Evolutionary conservation across 1,140 invertebrate genomes (phyloP).

Genomic region (Acromyrmex echinatior): DNA sequence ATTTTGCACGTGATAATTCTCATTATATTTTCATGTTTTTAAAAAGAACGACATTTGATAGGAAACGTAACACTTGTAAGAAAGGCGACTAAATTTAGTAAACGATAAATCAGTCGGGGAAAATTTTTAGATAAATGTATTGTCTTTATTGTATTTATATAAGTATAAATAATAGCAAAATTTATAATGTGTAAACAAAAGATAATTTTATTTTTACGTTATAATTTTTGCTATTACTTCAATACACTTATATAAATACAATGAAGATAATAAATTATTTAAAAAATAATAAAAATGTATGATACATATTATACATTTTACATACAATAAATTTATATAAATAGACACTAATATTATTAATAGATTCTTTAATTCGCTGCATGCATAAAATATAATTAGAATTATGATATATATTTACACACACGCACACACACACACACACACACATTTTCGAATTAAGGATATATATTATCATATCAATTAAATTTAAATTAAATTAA

Average conservation of each 20-base stretch:
- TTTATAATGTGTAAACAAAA: no score
- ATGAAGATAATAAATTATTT: neutral
- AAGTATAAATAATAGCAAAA: no score
- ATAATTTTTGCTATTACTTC: neutral
- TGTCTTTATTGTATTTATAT: no score
- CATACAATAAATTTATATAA: neutral
- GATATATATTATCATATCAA: neutral
- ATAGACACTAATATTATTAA: neutral
- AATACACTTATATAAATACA: neutral
- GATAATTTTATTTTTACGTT: neutral
- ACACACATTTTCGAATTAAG: neutral
- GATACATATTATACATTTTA: neutral
- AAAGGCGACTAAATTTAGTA: neutral
- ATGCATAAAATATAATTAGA: conserved; percentile 3
- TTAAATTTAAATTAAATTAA: conserved; percentile 28
- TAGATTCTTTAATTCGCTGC: neutral
- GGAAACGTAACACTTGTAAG: neutral
- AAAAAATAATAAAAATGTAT: neutral
- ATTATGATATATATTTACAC: no score
- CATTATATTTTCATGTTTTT: conserved; percentile 21
- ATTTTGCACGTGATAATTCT: conserved; percentile 36
- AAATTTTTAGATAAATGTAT: neutral
- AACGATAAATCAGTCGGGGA: neutral
- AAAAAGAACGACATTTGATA: neutral
- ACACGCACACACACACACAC: no score